Base-by-base conservation (phyloP, 2,113 vertebrate species). In the Hydropotes inermis region DNA sequence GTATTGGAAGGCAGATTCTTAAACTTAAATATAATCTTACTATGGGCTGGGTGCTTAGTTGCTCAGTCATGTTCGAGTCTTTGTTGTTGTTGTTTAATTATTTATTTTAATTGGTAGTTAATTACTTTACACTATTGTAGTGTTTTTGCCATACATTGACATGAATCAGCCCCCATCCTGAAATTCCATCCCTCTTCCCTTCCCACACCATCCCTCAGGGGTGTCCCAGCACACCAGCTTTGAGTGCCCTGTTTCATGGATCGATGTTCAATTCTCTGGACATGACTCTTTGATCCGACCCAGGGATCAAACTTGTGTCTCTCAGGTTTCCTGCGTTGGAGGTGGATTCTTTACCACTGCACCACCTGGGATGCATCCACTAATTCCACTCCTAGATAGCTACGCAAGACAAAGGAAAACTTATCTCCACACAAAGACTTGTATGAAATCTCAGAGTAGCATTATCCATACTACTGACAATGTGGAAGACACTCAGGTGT, bases 211-310 rank as follows among this genome's bases (percentile, higher is more conserved):
- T 70, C n/a, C 9, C n/a, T 70, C n/a, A 36, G 17, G 17, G n/a
- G 21, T 6, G 17, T 36, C n/a, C 64, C n/a, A 11, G 4, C 1
- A n/a, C 9, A 1, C n/a, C 5, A 11, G 64, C 64, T 70, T 21
- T 70, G 64, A 70, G 64, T 70, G n/a, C 64, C n/a, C n/a, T 70
- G n/a, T 2, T 36, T 70, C n/a, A 36, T 21, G 64, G n/a, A 70
- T 21, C 2, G 2, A 11, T 0, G 2, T 21, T 36, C 2, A 2
- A 70, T 19, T 21, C 2, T n/a, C 21, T 36, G n/a, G n/a, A 36
- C 19, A 36, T 70, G n/a, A 70, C 64, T 23, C 64, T 70, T 36
- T 36, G n/a, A 36, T 70, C n/a, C 10, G 0, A 74, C 3, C 70
- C 70, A 74, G 21, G 70, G 36, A 23, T 21, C 9, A 39, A 74